Base-by-base conservation (phyloP, 2,888 invertebrate genomes). In the Auanema sp. region DNA sequence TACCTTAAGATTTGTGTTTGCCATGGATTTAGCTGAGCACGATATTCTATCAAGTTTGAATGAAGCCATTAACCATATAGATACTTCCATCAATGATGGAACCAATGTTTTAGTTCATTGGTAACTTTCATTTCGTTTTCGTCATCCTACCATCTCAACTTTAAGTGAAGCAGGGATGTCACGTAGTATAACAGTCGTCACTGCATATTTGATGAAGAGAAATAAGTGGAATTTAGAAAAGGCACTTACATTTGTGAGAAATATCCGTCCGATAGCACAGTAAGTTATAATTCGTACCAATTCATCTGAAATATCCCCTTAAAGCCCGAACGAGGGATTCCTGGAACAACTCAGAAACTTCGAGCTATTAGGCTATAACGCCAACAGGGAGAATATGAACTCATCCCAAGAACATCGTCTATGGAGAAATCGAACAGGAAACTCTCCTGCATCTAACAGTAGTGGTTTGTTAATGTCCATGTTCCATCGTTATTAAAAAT, bases 131-230 rank as follows among this genome's bases (percentile, higher is more conserved):
- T 18, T n/a, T 23, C 2, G 21, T 8, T 41, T 42, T 14, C 6
- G 4, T 56, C 56, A 11, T 41, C 43, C 11, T 41, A 10, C 43
- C 14, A 3, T 3, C 12, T 3, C 12, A 52, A 23, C 23, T 58
- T 77, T 64, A 60, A 77, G 79, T 40, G 79, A 79, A 54, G 66
- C 65, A 40, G 79, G 79, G 14, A 64, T 79, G 53, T 80, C 79
- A 10, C 66, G 79, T 23, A 71, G 72, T 21, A 66, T 72, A 14
- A 64, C 79, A 2, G 60, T 79, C 44, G 76, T 76, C 10, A 68
- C 72, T 44, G 79, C 72, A 10, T 77, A 78, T 60, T 61, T 80
- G 25, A 79, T 79, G 79, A 53, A 65, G 21, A 50, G 59, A 5
- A 66, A 63, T 55, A 49, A 66, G 18, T 78, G 78, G 78, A 60